Conservation (phyloP, 2,113 vertebrate species). For the Hippotragus niger region DNA sequence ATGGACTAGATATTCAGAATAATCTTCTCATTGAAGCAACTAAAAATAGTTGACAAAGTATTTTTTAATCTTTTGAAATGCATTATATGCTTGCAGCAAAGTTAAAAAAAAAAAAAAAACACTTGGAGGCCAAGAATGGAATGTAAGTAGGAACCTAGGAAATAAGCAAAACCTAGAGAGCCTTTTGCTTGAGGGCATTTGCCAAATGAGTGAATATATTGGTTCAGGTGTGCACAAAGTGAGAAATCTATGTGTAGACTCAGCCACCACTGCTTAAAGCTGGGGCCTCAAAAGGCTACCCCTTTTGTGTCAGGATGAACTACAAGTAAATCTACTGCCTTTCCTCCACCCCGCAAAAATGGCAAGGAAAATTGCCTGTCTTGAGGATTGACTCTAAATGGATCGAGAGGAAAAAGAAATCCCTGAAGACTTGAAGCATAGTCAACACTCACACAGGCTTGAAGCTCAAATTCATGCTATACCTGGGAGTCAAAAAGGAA, state of each 20-base stretch:
- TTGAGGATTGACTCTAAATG: background rate
- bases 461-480: background rate
- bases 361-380: constrained; percentile 4
- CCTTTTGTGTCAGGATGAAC: background rate
- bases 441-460: background rate
- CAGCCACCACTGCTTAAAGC: background rate
- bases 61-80: constrained; percentile 30
- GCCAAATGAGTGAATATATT: background rate
- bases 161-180: background rate
- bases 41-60: background rate
- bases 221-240: background rate
- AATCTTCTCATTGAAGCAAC: background rate
- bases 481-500: background rate
- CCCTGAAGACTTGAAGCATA: background rate
- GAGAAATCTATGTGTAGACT: background rate
- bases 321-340: background rate
- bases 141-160: background rate
- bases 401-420: background rate
- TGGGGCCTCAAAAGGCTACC: background rate
- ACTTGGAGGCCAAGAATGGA: background rate
- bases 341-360: background rate
- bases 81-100: constrained; percentile 10
- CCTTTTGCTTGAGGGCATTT: background rate
- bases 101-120: background rate
- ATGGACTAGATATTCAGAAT: background rate